Evolutionary conservation across 2,888 invertebrate genomes (phyloP).

Genomic region (Eucriotettix oculatus): DNA sequence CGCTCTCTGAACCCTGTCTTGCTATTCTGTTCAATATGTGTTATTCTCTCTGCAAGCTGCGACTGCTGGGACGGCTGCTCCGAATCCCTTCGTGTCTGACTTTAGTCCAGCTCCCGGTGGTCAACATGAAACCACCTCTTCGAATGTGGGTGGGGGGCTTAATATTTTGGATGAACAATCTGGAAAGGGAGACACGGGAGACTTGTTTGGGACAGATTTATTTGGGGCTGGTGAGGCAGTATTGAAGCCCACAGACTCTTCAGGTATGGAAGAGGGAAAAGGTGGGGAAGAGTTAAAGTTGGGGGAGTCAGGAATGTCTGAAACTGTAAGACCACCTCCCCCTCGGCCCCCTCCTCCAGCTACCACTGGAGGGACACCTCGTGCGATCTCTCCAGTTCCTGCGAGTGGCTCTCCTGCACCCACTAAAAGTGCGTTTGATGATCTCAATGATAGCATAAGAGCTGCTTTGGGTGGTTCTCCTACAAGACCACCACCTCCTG

Average conservation of each 20-base stretch:
- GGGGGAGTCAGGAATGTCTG: conserved; percentile 5
- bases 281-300: conserved; percentile 17
- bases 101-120: conserved; percentile 17
- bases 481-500: conserved; percentile 17
- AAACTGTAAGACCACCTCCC: conserved; percentile 25
- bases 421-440: conserved; percentile 47
- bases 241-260: conserved; percentile 21
- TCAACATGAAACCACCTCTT: conserved; percentile 7
- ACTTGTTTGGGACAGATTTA: not conserved
- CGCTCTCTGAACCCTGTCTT: not conserved
- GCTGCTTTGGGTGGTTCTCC: conserved; percentile 50
- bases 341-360: conserved; percentile 29
- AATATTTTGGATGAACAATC: conserved; percentile 2
- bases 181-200: conserved; percentile 11
- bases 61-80: conserved; percentile 29
- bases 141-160: conserved; percentile 8
- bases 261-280: conserved; percentile 22
- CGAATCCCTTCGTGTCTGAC: conserved; percentile 49
- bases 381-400: conserved; percentile 25
- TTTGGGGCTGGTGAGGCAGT: conserved; percentile 11
- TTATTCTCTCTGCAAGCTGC: conserved; percentile 22
- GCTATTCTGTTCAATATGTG: conserved; percentile 4
- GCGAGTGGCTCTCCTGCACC: conserved; percentile 26
- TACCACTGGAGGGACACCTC: conserved; percentile 19
- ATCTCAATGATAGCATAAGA: conserved; percentile 49